These are phyloP conservation scores for Adelognathus sp. DNA, from an alignment of 2,888 invertebrate species.

Conservation along the genomic window DNA sequence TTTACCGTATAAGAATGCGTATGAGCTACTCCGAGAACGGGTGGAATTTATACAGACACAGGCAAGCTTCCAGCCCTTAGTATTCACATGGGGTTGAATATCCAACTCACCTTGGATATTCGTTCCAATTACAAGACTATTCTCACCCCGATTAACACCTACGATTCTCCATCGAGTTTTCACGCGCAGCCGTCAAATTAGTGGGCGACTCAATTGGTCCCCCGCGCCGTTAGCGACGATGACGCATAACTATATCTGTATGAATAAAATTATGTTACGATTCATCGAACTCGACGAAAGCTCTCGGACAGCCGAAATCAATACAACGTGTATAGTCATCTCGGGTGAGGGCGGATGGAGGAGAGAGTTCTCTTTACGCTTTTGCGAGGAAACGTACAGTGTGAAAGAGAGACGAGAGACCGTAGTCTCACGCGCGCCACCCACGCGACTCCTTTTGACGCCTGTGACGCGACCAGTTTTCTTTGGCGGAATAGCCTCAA, in stretches of 20 bases:
- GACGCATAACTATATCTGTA: neutral
- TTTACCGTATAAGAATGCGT: too few species aligned
- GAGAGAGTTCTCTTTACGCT: neutral
- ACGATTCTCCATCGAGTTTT: too few species aligned
- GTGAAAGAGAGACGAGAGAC: slow-evolving; percentile 12
- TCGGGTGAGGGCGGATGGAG: neutral
- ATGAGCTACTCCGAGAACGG: too few species aligned
- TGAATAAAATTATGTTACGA: neutral
- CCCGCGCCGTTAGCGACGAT: slow-evolving; percentile 3
- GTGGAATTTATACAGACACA: too few species aligned
- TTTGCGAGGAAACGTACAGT: neutral
- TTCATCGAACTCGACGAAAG: slow-evolving; percentile 23
- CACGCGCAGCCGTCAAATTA: neutral
- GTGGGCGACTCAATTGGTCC: neutral
- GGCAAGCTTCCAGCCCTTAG: too few species aligned
- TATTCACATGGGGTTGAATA: too few species aligned
- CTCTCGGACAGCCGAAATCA: slow-evolving; percentile 21
- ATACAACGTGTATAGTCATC: slow-evolving; percentile 31
- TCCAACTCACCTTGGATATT: neutral
- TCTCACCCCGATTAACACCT: neutral
- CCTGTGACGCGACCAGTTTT: slow-evolving; percentile 74
- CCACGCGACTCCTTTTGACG: slow-evolving; percentile 77
- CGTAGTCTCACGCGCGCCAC: slow-evolving; percentile 66
- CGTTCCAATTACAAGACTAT: neutral
- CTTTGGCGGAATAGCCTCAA: slow-evolving; percentile 65